Base-by-base conservation (phyloP, 2,797 vertebrate genomes). In the Crypturellus tataupa region DNA sequence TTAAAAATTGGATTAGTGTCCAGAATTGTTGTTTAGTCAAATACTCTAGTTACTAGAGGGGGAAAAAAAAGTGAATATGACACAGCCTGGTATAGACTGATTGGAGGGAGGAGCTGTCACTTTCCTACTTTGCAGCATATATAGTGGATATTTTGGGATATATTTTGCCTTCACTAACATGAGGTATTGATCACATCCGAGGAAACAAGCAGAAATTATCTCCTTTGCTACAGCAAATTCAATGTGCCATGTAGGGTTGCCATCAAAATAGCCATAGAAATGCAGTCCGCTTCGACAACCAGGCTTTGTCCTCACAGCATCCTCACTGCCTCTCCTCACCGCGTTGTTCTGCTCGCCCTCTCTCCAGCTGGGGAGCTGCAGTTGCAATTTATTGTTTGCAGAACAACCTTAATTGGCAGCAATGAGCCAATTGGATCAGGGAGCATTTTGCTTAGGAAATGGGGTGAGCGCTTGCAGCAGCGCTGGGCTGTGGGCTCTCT, bases 321-420 rank as follows among this genome's bases (percentile, higher is more conserved):
- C 70, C 70, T 8, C 58, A 1, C n/a, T 79, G 55, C 35, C 9
- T 33, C 19, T 85, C 58, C 51, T 46, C 8, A 17, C 73, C 65
- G 63, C 7, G 1, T 51, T 86, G 59, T 39, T 17, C 70, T 44
- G 6, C 0, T 2, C 1, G 8, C 23, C 12, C 23, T 65, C n/a
- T 29, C 42, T 65, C 47, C 80, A 85, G 42, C 37, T 70, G 4
- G n/a, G 70, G 64, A 55, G 23, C 17, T 62, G 29, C 0, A 2
- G 56, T 3, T 39, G 1, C 46, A 60, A 1, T 5, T n/a, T 31
- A 4, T 21, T 53, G 55, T 56, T n/a, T 31, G 51, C 67, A 49
- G 70, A 33, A 35, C 5, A 56, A 63, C 24, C 91, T 9, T 51
- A 13, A 0, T 31, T 7, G 6, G 33, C 27, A 85, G 60, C 56